Percentiles rank a stretch among this genome's conserved stretches.
phyloP scores from a whole-genome alignment of 1,140 invertebrate genomes.

The Drosophila elegans region DNA sequence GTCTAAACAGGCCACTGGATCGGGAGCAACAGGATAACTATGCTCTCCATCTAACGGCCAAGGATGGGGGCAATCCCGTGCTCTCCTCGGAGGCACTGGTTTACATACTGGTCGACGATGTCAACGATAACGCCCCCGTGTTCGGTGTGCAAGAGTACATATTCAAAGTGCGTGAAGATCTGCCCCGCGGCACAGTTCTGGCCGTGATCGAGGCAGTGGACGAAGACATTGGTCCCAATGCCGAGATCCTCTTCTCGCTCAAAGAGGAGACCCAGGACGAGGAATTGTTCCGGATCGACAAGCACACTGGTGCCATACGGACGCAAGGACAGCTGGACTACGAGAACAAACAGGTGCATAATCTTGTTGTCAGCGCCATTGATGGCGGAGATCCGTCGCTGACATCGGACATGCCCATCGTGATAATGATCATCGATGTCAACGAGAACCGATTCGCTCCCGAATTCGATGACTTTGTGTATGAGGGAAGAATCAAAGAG shows the following conservation, averaged over 20 bases:
- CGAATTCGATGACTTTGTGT: slow-evolving; percentile 92
- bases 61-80: slow-evolving; percentile 88
- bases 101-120: slow-evolving; percentile 92
- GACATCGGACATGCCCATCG: slow-evolving; percentile 90
- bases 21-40: slow-evolving; percentile 93
- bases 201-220: slow-evolving; percentile 94
- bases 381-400: slow-evolving; percentile 92
- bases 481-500: slow-evolving; percentile 89
- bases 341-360: slow-evolving; percentile 94
- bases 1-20: slow-evolving; percentile 91
- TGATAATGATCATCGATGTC: slow-evolving; percentile 96
- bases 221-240: slow-evolving; percentile 93
- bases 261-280: slow-evolving; percentile 88
- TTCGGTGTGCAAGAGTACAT: slow-evolving; percentile 91
- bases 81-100: slow-evolving; percentile 92
- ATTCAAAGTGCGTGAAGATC: slow-evolving; percentile 95
- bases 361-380: slow-evolving; percentile 92
- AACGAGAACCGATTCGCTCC: slow-evolving; percentile 96
- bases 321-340: slow-evolving; percentile 92
- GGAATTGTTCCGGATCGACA: slow-evolving; percentile 90
- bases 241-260: slow-evolving; percentile 90
- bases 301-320: slow-evolving; percentile 92
- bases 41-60: slow-evolving; percentile 92
- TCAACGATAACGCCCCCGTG: slow-evolving; percentile 95
- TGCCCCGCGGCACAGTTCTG: slow-evolving; percentile 94